Evolutionary conservation across 2,113 vertebrate genomes (phyloP).

Genomic region (Prunella himalayana): DNA sequence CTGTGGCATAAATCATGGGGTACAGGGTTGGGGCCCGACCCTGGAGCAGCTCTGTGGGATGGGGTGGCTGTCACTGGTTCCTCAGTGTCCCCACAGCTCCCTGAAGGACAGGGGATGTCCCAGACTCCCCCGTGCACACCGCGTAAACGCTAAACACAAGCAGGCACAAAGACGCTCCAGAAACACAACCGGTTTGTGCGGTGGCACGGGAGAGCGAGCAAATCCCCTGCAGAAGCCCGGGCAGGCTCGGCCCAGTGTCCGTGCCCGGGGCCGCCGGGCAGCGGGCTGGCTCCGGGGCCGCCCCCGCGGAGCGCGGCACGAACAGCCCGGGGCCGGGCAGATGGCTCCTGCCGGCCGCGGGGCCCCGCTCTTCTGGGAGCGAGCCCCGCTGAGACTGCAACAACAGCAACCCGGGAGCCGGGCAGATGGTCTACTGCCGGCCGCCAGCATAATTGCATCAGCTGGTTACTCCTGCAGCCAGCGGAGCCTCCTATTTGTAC

Average conservation of each 20-base stretch:
- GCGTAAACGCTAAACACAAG: background rate
- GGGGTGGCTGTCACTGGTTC: background rate
- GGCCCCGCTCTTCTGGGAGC: constrained; percentile 50
- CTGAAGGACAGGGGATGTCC: background rate
- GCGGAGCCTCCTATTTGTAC: background rate
- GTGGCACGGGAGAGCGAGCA: background rate
- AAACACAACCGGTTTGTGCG: fast-evolving
- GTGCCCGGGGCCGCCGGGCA: background rate
- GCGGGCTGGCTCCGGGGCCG: background rate
- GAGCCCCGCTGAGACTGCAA: constrained; percentile 57
- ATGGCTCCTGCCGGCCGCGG: constrained; percentile 37
- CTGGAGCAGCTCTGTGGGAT: background rate
- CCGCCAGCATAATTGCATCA: constrained; percentile 55
- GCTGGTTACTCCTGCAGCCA: constrained; percentile 53
- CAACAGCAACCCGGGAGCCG: constrained; percentile 55
- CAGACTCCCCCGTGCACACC: background rate
- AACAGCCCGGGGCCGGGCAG: constrained; percentile 42
- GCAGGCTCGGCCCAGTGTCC: background rate
- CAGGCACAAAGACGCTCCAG: background rate
- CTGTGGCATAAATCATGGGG: background rate
- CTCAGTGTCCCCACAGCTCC: background rate
- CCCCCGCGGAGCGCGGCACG: background rate
- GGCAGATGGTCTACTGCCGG: constrained; percentile 67
- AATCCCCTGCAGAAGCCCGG: background rate
- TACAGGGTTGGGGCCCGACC: background rate